Evolutionary conservation across 2,888 invertebrate genomes (phyloP).

Genomic region (Dicyrtoma fusca): DNA sequence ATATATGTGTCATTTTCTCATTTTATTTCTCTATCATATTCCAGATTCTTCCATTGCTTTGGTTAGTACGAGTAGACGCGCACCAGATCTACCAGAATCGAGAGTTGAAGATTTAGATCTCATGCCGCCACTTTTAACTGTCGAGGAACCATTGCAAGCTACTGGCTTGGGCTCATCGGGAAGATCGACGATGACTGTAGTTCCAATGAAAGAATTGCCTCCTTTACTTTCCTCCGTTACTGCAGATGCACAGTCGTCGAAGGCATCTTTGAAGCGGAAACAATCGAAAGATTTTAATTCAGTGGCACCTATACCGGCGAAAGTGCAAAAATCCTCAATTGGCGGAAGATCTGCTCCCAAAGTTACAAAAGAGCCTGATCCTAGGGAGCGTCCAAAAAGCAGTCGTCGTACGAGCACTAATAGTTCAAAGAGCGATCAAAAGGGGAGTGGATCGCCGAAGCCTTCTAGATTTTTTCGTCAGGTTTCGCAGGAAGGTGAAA

Average conservation of each 20-base stretch:
- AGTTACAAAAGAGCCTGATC: slow-evolving; percentile 12
- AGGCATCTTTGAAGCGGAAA: slow-evolving; percentile 18
- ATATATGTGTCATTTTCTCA: background rate
- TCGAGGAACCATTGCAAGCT: slow-evolving; percentile 20
- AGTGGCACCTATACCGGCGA: background rate
- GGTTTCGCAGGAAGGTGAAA: slow-evolving; percentile 24
- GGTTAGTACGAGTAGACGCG: background rate
- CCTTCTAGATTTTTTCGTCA: slow-evolving; percentile 25
- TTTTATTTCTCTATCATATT: background rate
- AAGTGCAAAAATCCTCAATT: slow-evolving; percentile 12
- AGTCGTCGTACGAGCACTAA: slow-evolving; percentile 20
- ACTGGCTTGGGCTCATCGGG: background rate
- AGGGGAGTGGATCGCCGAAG: background rate
- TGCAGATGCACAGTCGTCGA: slow-evolving; percentile 3
- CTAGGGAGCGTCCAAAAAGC: background rate
- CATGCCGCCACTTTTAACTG: slow-evolving; percentile 31
- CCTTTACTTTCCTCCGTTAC: slow-evolving; percentile 15
- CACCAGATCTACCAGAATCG: background rate
- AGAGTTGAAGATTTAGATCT: slow-evolving; percentile 20
- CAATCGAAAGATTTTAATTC: background rate
- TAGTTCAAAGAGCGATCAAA: background rate
- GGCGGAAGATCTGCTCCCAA: background rate
- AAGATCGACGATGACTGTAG: background rate
- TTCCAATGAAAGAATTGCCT: slow-evolving; percentile 20
- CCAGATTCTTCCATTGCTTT: background rate